phyloP scores from a whole-genome alignment of 1,140 invertebrate species.

The Ridgeia piscesae region DNA sequence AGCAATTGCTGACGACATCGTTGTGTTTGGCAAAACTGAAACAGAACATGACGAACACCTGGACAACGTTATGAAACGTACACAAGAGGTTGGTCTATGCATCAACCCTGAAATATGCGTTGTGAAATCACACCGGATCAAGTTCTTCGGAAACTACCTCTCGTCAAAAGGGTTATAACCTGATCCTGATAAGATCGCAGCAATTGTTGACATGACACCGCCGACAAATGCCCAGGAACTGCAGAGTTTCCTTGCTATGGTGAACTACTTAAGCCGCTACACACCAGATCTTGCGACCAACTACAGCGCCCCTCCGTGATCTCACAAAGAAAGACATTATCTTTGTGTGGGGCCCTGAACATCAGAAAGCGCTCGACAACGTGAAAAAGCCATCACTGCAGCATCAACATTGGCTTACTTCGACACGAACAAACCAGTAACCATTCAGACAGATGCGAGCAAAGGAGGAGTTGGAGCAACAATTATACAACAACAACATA shows the following conservation, averaged over 20 bases:
- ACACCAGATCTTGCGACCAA: constrained; percentile 45
- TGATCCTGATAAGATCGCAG: constrained; percentile 33
- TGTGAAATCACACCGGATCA: constrained; percentile 40
- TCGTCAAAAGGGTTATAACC: neutral
- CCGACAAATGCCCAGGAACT: constrained; percentile 28
- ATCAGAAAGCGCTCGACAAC: neutral
- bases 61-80: constrained; percentile 44
- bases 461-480: neutral
- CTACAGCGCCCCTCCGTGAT: neutral
- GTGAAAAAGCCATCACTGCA: constrained; percentile 7
- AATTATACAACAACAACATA: neutral
- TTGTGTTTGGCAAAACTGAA: constrained; percentile 40
- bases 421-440: neutral
- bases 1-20: constrained; percentile 52
- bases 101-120: constrained; percentile 53
- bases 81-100: constrained; percentile 44
- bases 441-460: neutral
- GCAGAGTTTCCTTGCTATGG: constrained; percentile 43
- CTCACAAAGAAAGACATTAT: neutral
- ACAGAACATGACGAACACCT: constrained; percentile 48
- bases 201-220: constrained; percentile 36
- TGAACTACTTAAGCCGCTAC: constrained; percentile 53
- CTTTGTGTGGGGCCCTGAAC: neutral
- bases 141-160: constrained; percentile 28
- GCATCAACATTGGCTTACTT: neutral